phyloP scores from a whole-genome alignment of 1,140 invertebrate species.

The Apolygus lucorum region DNA sequence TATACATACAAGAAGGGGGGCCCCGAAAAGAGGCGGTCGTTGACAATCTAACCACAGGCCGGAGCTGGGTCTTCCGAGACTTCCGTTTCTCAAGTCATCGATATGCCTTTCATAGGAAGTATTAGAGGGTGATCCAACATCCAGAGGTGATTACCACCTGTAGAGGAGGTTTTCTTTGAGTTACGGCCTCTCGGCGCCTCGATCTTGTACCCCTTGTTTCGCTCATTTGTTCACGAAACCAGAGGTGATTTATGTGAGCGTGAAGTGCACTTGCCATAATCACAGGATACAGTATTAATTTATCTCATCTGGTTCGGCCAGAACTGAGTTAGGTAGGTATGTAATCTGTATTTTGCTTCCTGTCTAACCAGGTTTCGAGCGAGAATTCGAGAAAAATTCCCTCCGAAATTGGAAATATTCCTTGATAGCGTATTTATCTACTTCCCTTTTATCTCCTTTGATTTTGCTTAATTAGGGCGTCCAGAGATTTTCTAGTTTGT shows the following conservation, averaged over 20 bases:
- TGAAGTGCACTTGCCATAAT: neutral
- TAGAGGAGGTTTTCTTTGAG: neutral
- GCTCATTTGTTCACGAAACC: neutral
- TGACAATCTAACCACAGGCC: neutral
- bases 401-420: no score
- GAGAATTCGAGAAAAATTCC: no score
- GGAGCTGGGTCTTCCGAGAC: neutral
- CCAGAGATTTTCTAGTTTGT: no score
- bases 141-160: no score
- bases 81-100: conserved; percentile 6
- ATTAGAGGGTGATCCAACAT: neutral
- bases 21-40: neutral
- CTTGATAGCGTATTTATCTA: no score
- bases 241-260: neutral
- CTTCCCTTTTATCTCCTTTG: no score
- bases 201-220: neutral
- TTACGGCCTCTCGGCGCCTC: neutral
- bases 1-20: neutral
- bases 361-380: no score
- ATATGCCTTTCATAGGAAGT: conserved; percentile 1
- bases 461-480: no score
- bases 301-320: no score
- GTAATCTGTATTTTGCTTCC: no score
- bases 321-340: no score
- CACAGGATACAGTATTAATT: neutral